Conservation (phyloP, 2,888 invertebrate species). For the Tetheella fluctuosa region DNA sequence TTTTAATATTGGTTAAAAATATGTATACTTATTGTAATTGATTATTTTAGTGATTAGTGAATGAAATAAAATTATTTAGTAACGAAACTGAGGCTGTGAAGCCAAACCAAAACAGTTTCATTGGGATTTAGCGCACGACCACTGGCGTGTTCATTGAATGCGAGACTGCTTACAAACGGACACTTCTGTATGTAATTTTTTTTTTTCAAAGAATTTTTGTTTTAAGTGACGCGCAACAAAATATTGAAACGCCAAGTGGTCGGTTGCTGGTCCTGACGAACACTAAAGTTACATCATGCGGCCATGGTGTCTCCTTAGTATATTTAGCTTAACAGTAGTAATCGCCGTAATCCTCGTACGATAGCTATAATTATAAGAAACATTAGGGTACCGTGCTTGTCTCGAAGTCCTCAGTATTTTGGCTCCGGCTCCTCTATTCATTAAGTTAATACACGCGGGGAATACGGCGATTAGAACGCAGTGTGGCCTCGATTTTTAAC, state of each 20-base stretch:
- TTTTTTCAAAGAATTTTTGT: conserved; percentile 16
- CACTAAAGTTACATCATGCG: conserved; percentile 78
- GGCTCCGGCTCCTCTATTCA: conserved; percentile 17
- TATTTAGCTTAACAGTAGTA: conserved; percentile 60
- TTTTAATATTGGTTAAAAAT: conserved; percentile 40
- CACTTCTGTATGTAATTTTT: neutral
- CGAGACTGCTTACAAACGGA: conserved; percentile 14
- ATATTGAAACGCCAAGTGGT: conserved; percentile 31
- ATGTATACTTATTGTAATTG: conserved; percentile 35
- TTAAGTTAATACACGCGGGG: conserved; percentile 26
- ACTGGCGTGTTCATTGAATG: conserved; percentile 25
- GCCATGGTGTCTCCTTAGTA: conserved; percentile 78
- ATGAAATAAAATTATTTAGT: conserved; percentile 61
- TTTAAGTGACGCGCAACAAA: conserved; percentile 8
- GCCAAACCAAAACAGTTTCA: conserved; percentile 71
- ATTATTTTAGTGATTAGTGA: conserved; percentile 47
- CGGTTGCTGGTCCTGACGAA: conserved; percentile 54
- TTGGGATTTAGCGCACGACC: conserved; percentile 47
- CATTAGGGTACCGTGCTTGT: conserved; percentile 16
- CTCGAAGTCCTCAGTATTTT: conserved; percentile 26
- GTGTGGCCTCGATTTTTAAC: conserved; percentile 81
- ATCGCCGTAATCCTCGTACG: conserved; percentile 59
- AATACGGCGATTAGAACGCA: conserved; percentile 59
- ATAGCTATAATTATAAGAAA: conserved; percentile 16
- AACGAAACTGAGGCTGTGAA: conserved; percentile 72